These are phyloP conservation scores for Hermaeophaga mercurialis DNA, from an alignment of 2,888 invertebrate species.

Conservation along the genomic window DNA sequence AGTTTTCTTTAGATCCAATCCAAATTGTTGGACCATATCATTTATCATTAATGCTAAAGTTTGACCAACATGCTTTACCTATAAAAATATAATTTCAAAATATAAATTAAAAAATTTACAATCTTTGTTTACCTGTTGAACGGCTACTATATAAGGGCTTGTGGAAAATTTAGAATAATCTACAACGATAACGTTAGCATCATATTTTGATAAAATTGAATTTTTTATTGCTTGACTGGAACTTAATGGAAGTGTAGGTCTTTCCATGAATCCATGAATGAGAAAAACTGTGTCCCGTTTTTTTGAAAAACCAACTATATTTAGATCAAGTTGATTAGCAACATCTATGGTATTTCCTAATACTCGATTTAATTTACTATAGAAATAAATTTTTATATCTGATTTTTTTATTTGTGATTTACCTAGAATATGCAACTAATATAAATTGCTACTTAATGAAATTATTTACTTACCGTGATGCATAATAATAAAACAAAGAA, in stretches of 20 bases:
- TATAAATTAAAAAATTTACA: not conserved
- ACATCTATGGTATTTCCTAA: not conserved
- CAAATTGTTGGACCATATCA: not conserved
- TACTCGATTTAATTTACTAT: not conserved
- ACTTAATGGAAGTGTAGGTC: not conserved
- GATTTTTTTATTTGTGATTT: not conserved
- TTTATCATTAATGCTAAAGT: not conserved
- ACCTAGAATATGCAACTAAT: too few relatives aligned
- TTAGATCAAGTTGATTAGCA: not conserved
- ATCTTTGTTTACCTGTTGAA: not conserved
- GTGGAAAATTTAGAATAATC: not conserved
- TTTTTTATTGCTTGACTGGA: conserved; percentile 3
- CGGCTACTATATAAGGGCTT: not conserved
- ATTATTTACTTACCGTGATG: too few relatives aligned
- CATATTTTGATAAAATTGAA: conserved; percentile 4
- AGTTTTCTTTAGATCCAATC: not conserved
- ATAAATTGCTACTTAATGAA: too few relatives aligned
- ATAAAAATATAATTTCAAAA: not conserved
- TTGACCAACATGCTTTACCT: not conserved
- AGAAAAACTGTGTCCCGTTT: conserved; percentile 3
- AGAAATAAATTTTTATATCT: not conserved
- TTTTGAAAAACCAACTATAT: not conserved
- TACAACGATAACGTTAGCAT: not conserved
- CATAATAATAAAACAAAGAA: too few relatives aligned
- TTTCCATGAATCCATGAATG: conserved; percentile 1